Evolutionary conservation across 1,140 invertebrate species (phyloP).

Genomic region (Sitobion miscanthi): DNA sequence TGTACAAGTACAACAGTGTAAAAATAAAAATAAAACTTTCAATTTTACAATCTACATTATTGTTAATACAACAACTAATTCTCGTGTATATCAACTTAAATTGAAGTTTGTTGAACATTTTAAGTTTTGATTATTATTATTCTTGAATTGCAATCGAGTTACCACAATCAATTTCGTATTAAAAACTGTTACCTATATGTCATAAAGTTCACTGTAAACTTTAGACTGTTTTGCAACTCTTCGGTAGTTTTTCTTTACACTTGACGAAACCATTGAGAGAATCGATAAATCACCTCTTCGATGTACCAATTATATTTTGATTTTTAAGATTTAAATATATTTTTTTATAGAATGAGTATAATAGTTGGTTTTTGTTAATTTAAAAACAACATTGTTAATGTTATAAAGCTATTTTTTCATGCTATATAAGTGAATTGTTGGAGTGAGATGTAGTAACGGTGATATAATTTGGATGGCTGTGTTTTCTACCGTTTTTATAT

Average conservation of each 20-base stretch:
- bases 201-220: not conserved
- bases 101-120: not conserved
- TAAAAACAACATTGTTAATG: no score
- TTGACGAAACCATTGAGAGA: not conserved
- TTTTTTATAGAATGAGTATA: not conserved
- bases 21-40: not conserved
- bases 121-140: not conserved
- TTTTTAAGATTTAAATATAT: not conserved
- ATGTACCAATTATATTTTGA: not conserved
- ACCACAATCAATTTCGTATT: not conserved
- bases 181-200: not conserved
- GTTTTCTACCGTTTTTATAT: no score
- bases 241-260: not conserved
- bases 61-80: not conserved
- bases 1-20: not conserved
- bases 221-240: not conserved
- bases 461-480: not conserved
- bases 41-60: not conserved
- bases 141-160: not conserved
- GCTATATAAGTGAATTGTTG: not conserved
- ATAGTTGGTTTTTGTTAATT: not conserved
- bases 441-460: no score
- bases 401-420: not conserved
- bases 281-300: not conserved
- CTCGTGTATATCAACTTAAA: not conserved